A percentile compares a stretch with the other conserved stretches of the same genome.
phyloP scores from a whole-genome alignment of 2,113 vertebrate species.

The Oncorhynchus tshawytscha region DNA sequence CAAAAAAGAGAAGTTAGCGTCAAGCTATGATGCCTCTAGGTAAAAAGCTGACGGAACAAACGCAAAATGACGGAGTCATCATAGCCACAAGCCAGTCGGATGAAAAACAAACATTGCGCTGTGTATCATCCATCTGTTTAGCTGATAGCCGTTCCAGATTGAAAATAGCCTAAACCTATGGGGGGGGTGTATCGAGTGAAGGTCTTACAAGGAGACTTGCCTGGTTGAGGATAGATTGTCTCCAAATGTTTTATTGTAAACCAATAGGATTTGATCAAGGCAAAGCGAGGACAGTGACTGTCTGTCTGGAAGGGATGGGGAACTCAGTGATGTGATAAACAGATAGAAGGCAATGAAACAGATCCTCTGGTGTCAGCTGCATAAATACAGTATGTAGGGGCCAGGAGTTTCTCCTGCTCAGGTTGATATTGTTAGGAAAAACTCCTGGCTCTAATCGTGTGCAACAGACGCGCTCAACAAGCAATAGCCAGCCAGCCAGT shows the following conservation, averaged over 20 bases:
- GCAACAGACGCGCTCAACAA: neutral
- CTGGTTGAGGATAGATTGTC: neutral
- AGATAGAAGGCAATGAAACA: neutral
- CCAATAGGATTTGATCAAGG: no score
- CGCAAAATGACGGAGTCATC: slow-evolving; percentile 33
- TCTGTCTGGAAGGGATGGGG: neutral
- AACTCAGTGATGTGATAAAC: neutral
- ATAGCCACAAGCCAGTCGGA: neutral
- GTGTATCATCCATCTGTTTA: neutral
- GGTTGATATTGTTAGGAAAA: no score
- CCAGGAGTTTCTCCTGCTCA: no score
- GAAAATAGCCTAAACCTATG: slow-evolving; percentile 22
- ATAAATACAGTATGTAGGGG: no score
- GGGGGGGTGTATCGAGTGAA: neutral
- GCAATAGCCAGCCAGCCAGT: neutral
- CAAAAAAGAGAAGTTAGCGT: slow-evolving; percentile 71
- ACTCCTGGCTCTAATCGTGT: neutral
- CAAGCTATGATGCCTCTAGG: slow-evolving; percentile 65
- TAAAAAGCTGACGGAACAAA: slow-evolving; percentile 69
- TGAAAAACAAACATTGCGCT: neutral
- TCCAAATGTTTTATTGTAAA: neutral
- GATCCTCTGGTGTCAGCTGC: neutral
- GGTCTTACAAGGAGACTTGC: neutral
- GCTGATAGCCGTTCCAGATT: slow-evolving; percentile 26
- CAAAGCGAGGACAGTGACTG: neutral